A percentile compares a stretch with the other conserved stretches of the same genome.
These are phyloP conservation scores for Mnemiopsis leidyi DNA, from an alignment of 37 sponge, comb jelly and placozoan species.

Conservation along the genomic window DNA sequence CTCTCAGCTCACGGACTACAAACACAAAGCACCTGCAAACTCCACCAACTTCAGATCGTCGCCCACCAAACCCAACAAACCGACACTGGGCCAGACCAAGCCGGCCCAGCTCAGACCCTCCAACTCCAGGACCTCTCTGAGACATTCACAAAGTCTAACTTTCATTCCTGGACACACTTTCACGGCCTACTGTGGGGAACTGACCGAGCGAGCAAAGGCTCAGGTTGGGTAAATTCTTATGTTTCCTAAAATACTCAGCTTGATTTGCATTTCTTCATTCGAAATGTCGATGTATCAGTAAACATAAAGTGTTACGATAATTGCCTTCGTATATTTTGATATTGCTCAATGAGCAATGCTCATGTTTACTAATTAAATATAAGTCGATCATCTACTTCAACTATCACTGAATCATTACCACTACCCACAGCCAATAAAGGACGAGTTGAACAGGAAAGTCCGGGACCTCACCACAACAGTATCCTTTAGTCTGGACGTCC, in stretches of 20 bases:
- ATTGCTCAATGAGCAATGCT: too few relatives aligned
- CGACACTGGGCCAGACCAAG: background rate
- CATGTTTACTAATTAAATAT: too few relatives aligned
- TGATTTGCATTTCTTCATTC: too few relatives aligned
- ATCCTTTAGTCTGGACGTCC: conserved; percentile 41
- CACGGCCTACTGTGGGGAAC: background rate
- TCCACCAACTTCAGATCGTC: background rate
- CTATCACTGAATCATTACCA: background rate
- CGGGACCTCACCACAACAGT: background rate
- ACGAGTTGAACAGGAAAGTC: background rate
- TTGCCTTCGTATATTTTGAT: too few relatives aligned
- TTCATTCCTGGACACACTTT: background rate
- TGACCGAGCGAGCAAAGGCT: background rate
- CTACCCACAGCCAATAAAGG: background rate
- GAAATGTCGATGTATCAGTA: too few relatives aligned
- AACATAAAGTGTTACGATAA: too few relatives aligned
- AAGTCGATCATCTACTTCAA: too few relatives aligned
- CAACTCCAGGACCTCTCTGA: background rate
- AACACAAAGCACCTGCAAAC: background rate
- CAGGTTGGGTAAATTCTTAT: too few relatives aligned
- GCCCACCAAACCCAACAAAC: background rate
- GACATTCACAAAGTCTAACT: background rate
- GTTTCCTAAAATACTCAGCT: too few relatives aligned
- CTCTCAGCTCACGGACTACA: background rate
- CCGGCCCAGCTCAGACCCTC: background rate